Percentiles rank a stretch among this genome's conserved stretches.
These are phyloP conservation scores for Hippoglossus stenolepis DNA, from an alignment of 2,113 vertebrate genomes.

Conservation along the genomic window DNA sequence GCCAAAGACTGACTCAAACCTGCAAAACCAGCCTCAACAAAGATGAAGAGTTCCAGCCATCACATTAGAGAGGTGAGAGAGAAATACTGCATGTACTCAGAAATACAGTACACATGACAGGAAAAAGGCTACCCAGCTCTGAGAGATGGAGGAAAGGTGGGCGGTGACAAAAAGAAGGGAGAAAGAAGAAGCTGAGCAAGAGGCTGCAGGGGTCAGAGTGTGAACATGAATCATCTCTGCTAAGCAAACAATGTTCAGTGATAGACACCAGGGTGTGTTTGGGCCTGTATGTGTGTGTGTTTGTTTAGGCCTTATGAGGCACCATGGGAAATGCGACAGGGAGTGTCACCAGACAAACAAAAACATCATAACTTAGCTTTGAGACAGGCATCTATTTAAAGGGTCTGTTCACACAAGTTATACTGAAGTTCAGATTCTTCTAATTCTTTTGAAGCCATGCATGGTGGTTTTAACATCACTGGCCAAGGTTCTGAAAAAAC, in stretches of 20 bases:
- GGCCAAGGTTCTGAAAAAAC: too few species aligned
- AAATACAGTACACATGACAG: background rate
- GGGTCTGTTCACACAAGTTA: background rate
- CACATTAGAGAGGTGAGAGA: background rate
- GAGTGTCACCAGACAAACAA: slow-evolving; percentile 61
- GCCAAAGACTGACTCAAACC: background rate
- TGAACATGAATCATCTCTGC: slow-evolving; percentile 69
- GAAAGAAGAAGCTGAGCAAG: slow-evolving; percentile 1
- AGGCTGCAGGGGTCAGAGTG: slow-evolving; percentile 36
- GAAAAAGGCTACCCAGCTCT: background rate
- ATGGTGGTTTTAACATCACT: background rate
- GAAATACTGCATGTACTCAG: background rate
- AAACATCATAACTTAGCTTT: slow-evolving; percentile 17
- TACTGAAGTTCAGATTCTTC: background rate
- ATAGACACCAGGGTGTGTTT: slow-evolving; percentile 67
- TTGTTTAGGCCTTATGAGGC: slow-evolving; percentile 60
- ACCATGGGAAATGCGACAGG: slow-evolving; percentile 68
- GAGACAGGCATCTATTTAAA: slow-evolving; percentile 19
- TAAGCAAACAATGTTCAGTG: slow-evolving; percentile 77
- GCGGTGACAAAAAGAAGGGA: background rate
- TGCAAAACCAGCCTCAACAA: background rate
- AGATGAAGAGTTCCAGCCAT: background rate
- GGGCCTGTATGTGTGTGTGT: slow-evolving; percentile 62
- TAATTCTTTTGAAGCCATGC: background rate
- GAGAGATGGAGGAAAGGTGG: background rate